phyloP scores from a whole-genome alignment of 2,113 vertebrate species.

The Platichthys stellatus region DNA sequence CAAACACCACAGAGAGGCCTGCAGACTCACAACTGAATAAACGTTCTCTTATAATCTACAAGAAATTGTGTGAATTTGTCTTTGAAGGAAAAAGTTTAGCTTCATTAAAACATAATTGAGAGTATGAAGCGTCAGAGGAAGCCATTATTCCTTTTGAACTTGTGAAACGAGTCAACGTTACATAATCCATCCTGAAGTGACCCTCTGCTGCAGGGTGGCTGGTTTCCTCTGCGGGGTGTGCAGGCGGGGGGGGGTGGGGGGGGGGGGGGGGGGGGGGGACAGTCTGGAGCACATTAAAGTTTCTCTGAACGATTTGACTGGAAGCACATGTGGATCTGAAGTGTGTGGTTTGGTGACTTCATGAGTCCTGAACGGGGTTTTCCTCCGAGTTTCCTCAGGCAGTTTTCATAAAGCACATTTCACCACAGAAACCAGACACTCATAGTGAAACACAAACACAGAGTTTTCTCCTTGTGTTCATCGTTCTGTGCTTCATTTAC shows the following conservation, averaged over 20 bases:
- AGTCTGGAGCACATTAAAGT: slow-evolving; percentile 38
- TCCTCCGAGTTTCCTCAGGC: slow-evolving; percentile 11
- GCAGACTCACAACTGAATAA: too few relatives aligned
- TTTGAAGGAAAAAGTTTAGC: too few relatives aligned
- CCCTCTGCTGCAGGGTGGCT: background rate
- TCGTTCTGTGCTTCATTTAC: too few relatives aligned
- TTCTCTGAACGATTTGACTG: slow-evolving; percentile 26
- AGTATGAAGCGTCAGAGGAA: background rate
- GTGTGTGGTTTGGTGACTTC: slow-evolving; percentile 31
- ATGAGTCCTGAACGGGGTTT: slow-evolving; percentile 19
- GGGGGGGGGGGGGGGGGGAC: slow-evolving; percentile 13
- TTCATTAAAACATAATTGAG: too few relatives aligned
- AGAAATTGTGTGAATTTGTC: too few relatives aligned
- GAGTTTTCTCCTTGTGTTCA: too few relatives aligned
- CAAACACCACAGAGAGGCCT: too few relatives aligned
- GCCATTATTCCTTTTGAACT: background rate
- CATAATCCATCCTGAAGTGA: slow-evolving; percentile 39
- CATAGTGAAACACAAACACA: too few relatives aligned
- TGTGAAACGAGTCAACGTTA: background rate
- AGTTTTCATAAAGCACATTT: background rate
- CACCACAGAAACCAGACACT: background rate
- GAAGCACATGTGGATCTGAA: slow-evolving; percentile 41
- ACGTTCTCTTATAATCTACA: too few relatives aligned
- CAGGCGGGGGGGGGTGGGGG: slow-evolving; percentile 28
- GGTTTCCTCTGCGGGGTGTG: slow-evolving; percentile 22